Evolutionary conservation across 2,113 vertebrate species (phyloP).

Genomic region (Gasterosteus aculeatus): DNA sequence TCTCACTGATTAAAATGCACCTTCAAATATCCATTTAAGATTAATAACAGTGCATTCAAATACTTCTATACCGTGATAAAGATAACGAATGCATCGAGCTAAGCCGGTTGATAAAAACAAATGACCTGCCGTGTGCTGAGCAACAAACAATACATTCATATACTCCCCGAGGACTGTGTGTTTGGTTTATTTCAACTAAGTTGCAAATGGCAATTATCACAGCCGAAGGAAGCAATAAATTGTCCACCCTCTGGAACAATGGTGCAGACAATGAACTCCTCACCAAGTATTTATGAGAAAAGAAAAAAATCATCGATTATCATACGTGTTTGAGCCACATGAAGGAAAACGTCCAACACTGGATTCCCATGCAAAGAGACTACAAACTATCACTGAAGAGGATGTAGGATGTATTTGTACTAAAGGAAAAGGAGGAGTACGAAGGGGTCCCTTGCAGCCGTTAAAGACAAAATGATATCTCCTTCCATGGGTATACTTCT

Average conservation of each 20-base stretch:
- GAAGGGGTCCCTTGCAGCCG: not conserved
- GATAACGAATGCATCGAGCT: conserved; percentile 36
- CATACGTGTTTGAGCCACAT: conserved; percentile 2
- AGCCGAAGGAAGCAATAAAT: conserved; percentile 53
- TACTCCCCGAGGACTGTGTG: conserved; percentile 21
- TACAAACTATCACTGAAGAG: not conserved
- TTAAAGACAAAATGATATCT: not conserved
- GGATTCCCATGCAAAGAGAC: not conserved
- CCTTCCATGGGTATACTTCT: not conserved
- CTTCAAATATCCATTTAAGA: conserved; percentile 48
- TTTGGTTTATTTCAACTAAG: conserved; percentile 53
- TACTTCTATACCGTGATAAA: conserved; percentile 26
- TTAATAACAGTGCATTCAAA: conserved; percentile 18
- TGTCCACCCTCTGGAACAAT: conserved; percentile 42
- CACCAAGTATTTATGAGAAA: conserved; percentile 38
- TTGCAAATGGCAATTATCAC: conserved; percentile 61
- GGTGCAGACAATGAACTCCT: conserved; percentile 34
- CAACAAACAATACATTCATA: conserved; percentile 57
- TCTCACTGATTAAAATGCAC: conserved; percentile 26
- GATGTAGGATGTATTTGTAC: not conserved
- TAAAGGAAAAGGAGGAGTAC: not conserved
- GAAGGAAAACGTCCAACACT: not conserved
- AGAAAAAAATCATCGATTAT: conserved; percentile 18
- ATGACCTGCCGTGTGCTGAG: conserved; percentile 47
- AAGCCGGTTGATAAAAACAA: conserved; percentile 53